phyloP scores from a whole-genome alignment of 2,113 vertebrate species.

The Azemiops feae region DNA sequence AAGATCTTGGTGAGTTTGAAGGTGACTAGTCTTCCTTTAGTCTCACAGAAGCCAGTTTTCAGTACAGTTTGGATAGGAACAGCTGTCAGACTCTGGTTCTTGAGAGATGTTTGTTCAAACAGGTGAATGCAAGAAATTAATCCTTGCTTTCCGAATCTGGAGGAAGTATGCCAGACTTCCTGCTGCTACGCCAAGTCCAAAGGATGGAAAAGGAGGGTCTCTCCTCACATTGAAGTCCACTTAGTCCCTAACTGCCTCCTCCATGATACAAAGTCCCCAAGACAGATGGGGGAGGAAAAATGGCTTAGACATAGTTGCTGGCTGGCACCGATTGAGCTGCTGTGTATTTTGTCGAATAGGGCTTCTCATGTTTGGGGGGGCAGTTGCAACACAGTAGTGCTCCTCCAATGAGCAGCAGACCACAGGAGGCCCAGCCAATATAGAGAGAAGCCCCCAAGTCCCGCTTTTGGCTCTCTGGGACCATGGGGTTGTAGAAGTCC shows the following conservation, averaged over 20 bases:
- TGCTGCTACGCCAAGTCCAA: neutral
- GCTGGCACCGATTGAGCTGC: conserved; percentile 69
- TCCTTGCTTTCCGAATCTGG: neutral
- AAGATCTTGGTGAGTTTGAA: neutral
- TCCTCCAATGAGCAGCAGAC: conserved; percentile 82
- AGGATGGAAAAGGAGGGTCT: neutral
- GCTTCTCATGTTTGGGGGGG: conserved; percentile 70
- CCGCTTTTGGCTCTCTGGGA: conserved; percentile 76
- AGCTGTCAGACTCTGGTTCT: neutral
- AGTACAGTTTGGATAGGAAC: neutral
- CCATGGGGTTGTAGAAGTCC: conserved; percentile 82
- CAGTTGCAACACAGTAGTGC: conserved; percentile 82
- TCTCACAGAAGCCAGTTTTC: neutral
- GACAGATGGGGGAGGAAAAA: too few species aligned
- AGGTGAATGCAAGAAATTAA: neutral
- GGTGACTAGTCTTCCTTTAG: neutral
- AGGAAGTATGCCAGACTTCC: neutral
- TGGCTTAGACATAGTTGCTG: conserved; percentile 82
- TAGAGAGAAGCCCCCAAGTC: conserved; percentile 86
- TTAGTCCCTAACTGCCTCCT: neutral
- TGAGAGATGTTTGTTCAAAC: neutral
- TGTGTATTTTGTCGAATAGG: conserved; percentile 81
- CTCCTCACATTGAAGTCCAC: neutral
- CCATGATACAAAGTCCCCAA: neutral
- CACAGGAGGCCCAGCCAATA: conserved; percentile 83